A percentile compares a stretch with the other conserved stretches of the same genome.
These are phyloP conservation scores for Bolinopsis microptera DNA, from an alignment of 37 sponge, comb jelly and placozoan genomes.

Conservation along the genomic window DNA sequence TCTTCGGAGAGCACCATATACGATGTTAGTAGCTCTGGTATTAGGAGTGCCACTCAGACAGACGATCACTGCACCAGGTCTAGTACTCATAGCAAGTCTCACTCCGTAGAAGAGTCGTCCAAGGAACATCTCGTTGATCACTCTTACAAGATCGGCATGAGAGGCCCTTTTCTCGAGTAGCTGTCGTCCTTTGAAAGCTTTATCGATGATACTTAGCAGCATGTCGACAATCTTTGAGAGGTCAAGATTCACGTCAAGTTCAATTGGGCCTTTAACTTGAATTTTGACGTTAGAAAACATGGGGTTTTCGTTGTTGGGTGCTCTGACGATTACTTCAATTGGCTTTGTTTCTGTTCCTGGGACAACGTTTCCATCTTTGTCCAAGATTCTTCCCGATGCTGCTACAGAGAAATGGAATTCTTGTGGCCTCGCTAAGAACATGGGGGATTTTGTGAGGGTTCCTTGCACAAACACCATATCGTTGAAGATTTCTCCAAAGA, in stretches of 20 bases:
- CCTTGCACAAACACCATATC: not conserved
- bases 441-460: not conserved
- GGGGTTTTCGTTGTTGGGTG: not conserved
- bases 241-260: not conserved
- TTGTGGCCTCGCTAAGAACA: not conserved
- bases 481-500: not conserved
- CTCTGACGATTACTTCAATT: not conserved
- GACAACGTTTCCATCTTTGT: not conserved
- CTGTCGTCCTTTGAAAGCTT: not conserved
- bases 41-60: not conserved
- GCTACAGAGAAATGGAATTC: not conserved
- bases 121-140: slow-evolving; percentile 22
- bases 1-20: not conserved
- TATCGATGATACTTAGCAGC: not conserved
- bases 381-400: slow-evolving; percentile 6
- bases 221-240: not conserved
- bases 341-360: not conserved
- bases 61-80: not conserved
- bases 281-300: not conserved
- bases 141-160: not conserved
- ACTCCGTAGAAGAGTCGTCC: not conserved
- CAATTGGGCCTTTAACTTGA: not conserved
- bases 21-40: not conserved
- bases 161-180: not conserved
- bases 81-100: not conserved